Percentiles rank a stretch among this genome's conserved stretches.
phyloP scores from a whole-genome alignment of 1,140 invertebrate genomes.

The Caenorhabditis inopinata region DNA sequence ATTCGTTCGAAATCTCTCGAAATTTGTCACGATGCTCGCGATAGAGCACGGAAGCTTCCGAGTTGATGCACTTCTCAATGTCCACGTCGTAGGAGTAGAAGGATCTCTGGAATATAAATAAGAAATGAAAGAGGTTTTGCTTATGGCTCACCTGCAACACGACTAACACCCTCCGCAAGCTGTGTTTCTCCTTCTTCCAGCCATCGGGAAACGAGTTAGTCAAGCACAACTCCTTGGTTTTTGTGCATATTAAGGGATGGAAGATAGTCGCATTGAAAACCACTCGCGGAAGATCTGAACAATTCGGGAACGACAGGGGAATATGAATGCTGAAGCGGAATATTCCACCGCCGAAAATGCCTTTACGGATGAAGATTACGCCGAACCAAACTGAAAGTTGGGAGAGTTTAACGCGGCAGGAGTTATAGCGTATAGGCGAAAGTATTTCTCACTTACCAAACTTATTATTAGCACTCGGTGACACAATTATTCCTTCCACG shows the following conservation, averaged over 20 bases:
- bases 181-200: slow-evolving; percentile 8
- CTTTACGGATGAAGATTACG: slow-evolving; percentile 12
- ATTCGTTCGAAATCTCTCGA: slow-evolving; percentile 5
- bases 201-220: background rate
- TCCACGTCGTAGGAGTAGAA: slow-evolving; percentile 17
- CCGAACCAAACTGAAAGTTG: slow-evolving; percentile 17
- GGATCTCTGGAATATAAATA: slow-evolving; percentile 25
- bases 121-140: too few species aligned
- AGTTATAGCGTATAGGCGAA: too few species aligned
- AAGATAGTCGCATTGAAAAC: background rate
- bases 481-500: background rate
- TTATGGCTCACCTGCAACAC: background rate
- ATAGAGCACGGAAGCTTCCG: background rate
- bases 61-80: background rate
- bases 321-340: slow-evolving; percentile 7
- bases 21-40: slow-evolving; percentile 9
- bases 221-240: background rate
- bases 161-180: background rate
- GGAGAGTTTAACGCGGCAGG: too few species aligned
- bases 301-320: background rate
- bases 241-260: background rate
- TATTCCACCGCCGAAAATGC: slow-evolving; percentile 8
- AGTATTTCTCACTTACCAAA: background rate
- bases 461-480: background rate
- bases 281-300: background rate